Evolutionary conservation across 2,113 vertebrate species (phyloP), one percentile per base, ranked within the genome.

Genomic region (Motacilla alba): DNA sequence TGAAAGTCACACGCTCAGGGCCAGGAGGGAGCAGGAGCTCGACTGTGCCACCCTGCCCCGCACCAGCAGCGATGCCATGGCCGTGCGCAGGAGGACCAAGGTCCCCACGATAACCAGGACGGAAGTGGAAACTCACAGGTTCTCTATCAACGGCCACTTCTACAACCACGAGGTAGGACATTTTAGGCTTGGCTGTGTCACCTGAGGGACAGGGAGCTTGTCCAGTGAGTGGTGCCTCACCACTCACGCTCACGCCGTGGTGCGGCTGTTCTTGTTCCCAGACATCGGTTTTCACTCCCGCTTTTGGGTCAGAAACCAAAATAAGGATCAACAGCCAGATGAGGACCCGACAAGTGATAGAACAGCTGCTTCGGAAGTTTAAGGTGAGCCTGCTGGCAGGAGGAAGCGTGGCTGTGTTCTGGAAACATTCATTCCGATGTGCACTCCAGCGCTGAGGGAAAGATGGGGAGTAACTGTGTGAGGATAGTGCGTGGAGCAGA

Each of bases 61-160:
- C 14, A 98, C 98, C 6, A 96, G 97, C 98, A 98, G 99, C 7
- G 97, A 98, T 1, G 98, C 98, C 3, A 89, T 97, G 0, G 84
- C 98, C 43, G 98, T 98, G 55, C 98, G 98, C 55, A 99, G 95
- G 96, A 98, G 97, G 89, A 93, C 84, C 10, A 94, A 87, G 60
- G 77, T 90, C 14, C 98, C 97, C 93, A 94, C 91, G 1, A 90
- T 89, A 8, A 85, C 91, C 5, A 96, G 98, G 97, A 96, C 39
- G 94, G 98, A 91, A 94, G 94, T 68, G 83, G 98, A 88, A 95
- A 97, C 98, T 9, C 98, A 98, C 70, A 98, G 99, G 66, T 99
- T 99, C 79, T 99, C 99, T 4, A 99, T 99, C 86, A 99, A 99
- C 0, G 99, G 99, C 33, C 99, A 99, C 87, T 99, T 99, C 94